Conservation (phyloP, 2,888 invertebrate species). For the Sturmia bella region DNA sequence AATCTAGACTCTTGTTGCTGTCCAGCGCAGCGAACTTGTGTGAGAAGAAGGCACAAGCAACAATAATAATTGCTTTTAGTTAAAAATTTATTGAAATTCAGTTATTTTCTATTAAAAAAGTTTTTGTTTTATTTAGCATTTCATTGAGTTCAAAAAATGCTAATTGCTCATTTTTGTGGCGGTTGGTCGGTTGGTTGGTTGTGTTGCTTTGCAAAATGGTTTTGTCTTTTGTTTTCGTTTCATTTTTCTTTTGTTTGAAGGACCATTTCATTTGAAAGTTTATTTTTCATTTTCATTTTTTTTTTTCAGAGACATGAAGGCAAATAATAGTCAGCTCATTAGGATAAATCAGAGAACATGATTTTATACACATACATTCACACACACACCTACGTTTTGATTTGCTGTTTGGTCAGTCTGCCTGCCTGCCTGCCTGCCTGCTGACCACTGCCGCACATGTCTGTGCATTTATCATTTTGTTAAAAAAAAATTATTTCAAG, state of each 20-base stretch:
- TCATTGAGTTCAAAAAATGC: constrained; percentile 54
- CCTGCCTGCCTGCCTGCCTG: constrained; percentile 15
- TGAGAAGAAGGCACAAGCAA: background rate
- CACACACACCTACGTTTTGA: too few relatives aligned
- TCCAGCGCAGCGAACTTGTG: background rate
- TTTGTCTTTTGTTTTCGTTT: background rate
- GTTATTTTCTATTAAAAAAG: constrained; percentile 52
- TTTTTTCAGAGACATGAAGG: constrained; percentile 54
- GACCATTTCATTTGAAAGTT: constrained; percentile 44
- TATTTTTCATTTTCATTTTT: constrained; percentile 28
- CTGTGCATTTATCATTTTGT: constrained; percentile 60
- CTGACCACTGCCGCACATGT: constrained; percentile 60
- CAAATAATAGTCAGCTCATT: constrained; percentile 70
- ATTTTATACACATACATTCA: background rate
- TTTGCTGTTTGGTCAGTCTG: background rate
- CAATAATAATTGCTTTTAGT: constrained; percentile 59
- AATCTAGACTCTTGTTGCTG: constrained; percentile 25
- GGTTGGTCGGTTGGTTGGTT: constrained; percentile 5
- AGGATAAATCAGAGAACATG: constrained; percentile 61
- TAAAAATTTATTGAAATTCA: constrained; percentile 56
- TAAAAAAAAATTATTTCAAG: constrained; percentile 31
- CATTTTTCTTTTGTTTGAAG: constrained; percentile 21
- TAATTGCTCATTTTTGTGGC: constrained; percentile 62
- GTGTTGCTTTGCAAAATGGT: constrained; percentile 14
- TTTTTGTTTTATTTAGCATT: constrained; percentile 47